Conservation (phyloP, 2,113 vertebrate species). For the Prietella phreatophila region DNA sequence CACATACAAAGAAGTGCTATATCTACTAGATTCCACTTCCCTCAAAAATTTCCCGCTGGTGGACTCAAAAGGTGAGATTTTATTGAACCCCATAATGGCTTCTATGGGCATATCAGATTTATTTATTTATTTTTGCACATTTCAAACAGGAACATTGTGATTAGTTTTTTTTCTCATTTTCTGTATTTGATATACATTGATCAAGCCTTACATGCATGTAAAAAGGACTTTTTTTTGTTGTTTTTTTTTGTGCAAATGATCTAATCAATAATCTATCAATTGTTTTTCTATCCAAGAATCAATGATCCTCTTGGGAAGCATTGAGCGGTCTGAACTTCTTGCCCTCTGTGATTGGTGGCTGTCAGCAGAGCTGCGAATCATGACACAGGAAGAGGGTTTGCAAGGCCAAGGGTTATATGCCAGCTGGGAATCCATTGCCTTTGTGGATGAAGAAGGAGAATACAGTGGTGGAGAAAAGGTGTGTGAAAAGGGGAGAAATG, state of each 20-base stretch:
- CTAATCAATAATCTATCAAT: neutral
- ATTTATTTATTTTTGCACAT: neutral
- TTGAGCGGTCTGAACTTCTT: constrained; percentile 84
- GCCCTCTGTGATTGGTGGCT: constrained; percentile 83
- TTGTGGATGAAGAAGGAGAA: constrained; percentile 79
- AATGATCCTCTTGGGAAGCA: constrained; percentile 89
- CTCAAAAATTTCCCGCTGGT: constrained; percentile 87
- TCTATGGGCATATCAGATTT: neutral
- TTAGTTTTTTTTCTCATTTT: neutral
- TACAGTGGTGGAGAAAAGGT: constrained; percentile 57
- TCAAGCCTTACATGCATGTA: neutral
- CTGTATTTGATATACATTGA: neutral
- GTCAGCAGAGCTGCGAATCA: constrained; percentile 78
- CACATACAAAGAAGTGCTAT: constrained; percentile 79
- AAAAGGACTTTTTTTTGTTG: neutral
- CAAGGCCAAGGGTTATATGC: constrained; percentile 55
- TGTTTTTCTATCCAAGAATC: constrained; percentile 66
- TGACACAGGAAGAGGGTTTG: constrained; percentile 68
- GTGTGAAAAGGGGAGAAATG: neutral
- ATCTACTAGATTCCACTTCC: constrained; percentile 75
- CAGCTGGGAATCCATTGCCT: constrained; percentile 82
- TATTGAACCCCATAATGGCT: neutral
- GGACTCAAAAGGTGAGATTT: constrained; percentile 81
- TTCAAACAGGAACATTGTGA: neutral
- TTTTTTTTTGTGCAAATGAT: neutral